Conservation (phyloP, 2,888 invertebrate species). For the Drosophila greeni region DNA sequence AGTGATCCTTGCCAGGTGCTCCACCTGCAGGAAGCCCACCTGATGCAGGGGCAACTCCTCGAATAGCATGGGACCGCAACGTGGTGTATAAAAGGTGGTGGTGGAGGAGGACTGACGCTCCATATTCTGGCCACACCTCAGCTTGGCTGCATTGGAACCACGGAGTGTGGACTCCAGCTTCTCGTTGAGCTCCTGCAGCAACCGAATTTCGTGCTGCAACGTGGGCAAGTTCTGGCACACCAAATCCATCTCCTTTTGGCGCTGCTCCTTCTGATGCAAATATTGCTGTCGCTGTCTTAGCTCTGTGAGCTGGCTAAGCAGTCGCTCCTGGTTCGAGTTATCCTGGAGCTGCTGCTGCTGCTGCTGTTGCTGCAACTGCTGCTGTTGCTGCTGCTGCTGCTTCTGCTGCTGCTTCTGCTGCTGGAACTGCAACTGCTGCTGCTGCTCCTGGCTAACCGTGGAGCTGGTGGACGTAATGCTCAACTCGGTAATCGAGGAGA, state of each 20-base stretch:
- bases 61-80: conserved; percentile 20
- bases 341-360: conserved; percentile 1
- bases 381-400: not conserved
- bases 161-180: conserved; percentile 67
- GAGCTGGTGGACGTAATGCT: conserved; percentile 13
- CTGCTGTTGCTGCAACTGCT: conserved; percentile 5
- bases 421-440: no score
- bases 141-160: not conserved
- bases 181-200: conserved; percentile 66
- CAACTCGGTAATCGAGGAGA: not conserved
- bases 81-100: conserved; percentile 51
- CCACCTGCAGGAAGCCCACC: conserved; percentile 10
- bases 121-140: not conserved
- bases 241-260: conserved; percentile 57
- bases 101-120: conserved; percentile 10
- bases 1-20: not conserved
- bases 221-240: conserved; percentile 71
- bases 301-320: conserved; percentile 16
- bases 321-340: not conserved
- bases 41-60: conserved; percentile 25
- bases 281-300: conserved; percentile 26
- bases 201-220: conserved; percentile 69
- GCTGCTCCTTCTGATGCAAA: conserved; percentile 9
- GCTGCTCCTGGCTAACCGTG: conserved; percentile 2
- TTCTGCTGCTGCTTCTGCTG: not conserved